Conservation (phyloP, 2,888 invertebrate genomes). For the Thymelicus lineola region DNA sequence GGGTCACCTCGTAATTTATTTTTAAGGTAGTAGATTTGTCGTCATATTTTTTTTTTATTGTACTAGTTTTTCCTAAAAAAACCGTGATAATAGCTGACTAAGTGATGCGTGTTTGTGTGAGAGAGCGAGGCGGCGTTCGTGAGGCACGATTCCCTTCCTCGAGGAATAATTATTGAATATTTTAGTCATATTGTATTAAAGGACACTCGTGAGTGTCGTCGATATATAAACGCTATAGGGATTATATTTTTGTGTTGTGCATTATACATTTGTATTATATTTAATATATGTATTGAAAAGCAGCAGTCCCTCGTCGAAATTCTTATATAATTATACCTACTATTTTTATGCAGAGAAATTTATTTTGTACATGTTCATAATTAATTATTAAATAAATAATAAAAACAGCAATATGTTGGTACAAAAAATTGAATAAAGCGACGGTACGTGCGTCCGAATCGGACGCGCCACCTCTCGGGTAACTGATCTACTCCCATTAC, state of each 20-base stretch:
- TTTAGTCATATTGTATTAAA: conserved; percentile 65
- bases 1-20: conserved; percentile 78
- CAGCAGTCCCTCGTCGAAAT: conserved; percentile 44
- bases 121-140: conserved; percentile 75
- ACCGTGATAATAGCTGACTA: conserved; percentile 85
- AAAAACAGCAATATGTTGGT: conserved; percentile 35
- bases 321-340: conserved; percentile 39
- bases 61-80: conserved; percentile 76
- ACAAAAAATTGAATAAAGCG: conserved; percentile 26
- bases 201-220: conserved; percentile 71
- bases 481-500: not conserved
- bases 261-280: conserved; percentile 47
- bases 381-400: conserved; percentile 32
- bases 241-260: conserved; percentile 68
- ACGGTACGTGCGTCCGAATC: conserved; percentile 7
- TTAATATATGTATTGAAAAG: conserved; percentile 44
- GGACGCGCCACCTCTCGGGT: not conserved
- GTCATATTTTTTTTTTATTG: conserved; percentile 70
- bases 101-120: conserved; percentile 71
- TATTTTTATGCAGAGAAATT: conserved; percentile 40
- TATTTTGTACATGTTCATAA: conserved; percentile 37
- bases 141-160: conserved; percentile 77
- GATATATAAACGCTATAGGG: conserved; percentile 51
- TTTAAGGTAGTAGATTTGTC: conserved; percentile 82
- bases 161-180: conserved; percentile 63